Conservation (phyloP, 2,797 vertebrate species). For the Sylvia borin region DNA sequence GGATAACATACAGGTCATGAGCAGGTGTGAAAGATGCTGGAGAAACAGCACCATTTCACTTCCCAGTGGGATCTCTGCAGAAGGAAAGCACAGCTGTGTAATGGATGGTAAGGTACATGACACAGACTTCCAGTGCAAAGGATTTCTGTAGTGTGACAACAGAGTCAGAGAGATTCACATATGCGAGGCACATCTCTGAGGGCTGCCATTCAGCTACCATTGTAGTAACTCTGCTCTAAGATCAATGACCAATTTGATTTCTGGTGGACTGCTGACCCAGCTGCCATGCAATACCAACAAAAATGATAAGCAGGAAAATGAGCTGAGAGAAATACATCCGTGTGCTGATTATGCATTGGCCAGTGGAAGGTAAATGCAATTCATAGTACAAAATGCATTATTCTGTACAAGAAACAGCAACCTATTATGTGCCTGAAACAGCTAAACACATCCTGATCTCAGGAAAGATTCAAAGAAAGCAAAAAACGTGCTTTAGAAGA, state of each 20-base stretch:
- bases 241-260: conserved; percentile 9
- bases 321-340: not conserved
- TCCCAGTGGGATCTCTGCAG: not conserved
- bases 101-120: not conserved
- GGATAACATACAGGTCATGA: not conserved
- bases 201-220: not conserved
- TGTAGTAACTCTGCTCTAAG: not conserved
- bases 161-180: not conserved
- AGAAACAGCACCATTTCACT: not conserved
- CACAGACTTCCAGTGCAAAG: not conserved
- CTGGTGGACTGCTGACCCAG: not conserved
- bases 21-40: not conserved
- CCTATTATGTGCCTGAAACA: not conserved
- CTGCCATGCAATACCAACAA: not conserved
- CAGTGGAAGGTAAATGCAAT: not conserved
- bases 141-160: not conserved
- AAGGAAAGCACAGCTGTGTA: not conserved
- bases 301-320: conserved; percentile 11
- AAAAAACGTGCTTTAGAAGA: not conserved
- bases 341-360: not conserved
- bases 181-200: not conserved
- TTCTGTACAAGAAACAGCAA: not conserved
- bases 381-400: not conserved
- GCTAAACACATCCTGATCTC: not conserved
- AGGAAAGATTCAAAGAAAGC: not conserved